A percentile compares a stretch with the other conserved stretches of the same genome.
Conservation (phyloP, 2,113 vertebrate species). For the Rousettus leschenaultii region DNA sequence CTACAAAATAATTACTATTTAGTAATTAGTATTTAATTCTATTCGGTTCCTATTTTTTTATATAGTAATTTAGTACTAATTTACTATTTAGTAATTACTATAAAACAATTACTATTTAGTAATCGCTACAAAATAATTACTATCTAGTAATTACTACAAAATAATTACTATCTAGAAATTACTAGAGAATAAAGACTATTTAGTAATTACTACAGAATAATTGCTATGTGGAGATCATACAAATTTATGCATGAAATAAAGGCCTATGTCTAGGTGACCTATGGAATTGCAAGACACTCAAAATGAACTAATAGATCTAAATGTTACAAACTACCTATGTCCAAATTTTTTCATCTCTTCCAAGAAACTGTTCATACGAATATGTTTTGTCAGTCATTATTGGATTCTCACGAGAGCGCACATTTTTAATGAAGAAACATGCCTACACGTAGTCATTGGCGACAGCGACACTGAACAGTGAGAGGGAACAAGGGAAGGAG, state of each 20-base stretch:
- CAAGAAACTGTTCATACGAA: neutral
- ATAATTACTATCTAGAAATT: slow-evolving; percentile 52
- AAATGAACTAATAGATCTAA: neutral
- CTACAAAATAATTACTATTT: neutral
- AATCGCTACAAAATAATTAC: slow-evolving; percentile 60
- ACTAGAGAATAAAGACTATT: slow-evolving; percentile 61
- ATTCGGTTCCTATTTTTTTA: slow-evolving; percentile 28
- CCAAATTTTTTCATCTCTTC: neutral
- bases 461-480: neutral
- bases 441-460: neutral
- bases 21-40: slow-evolving; percentile 37
- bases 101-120: slow-evolving; percentile 58
- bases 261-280: neutral
- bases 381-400: neutral
- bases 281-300: neutral
- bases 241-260: slow-evolving; percentile 33
- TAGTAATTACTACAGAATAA: slow-evolving; percentile 57
- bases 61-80: slow-evolving; percentile 58
- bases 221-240: slow-evolving; percentile 31
- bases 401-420: neutral
- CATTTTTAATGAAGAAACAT: neutral
- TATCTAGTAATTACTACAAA: slow-evolving; percentile 29
- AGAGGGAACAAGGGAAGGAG: neutral
- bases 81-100: slow-evolving; percentile 61
- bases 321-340: neutral